Conservation (phyloP, 2,797 vertebrate species). For the Graptemys geographica region DNA sequence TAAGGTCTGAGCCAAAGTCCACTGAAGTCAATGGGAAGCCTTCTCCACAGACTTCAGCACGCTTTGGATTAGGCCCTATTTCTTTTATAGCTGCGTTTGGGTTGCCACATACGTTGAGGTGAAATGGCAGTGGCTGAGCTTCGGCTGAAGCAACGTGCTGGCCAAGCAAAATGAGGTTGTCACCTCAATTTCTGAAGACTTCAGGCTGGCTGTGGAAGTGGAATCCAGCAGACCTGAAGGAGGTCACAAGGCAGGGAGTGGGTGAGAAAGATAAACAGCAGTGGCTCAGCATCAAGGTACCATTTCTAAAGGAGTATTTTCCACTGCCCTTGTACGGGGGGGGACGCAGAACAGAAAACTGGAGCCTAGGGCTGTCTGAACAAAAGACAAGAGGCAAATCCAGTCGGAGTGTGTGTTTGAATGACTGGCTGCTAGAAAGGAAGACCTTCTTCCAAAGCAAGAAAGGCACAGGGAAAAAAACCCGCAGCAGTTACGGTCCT, state of each 20-base stretch:
- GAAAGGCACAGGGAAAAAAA: constrained; percentile 2
- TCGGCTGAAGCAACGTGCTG: not conserved
- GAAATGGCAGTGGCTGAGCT: not conserved
- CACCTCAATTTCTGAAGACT: not conserved
- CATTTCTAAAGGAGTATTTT: not conserved
- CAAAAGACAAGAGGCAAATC: not conserved
- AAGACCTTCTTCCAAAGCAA: not conserved
- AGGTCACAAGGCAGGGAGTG: not conserved
- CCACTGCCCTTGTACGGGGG: not conserved
- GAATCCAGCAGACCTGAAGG: not conserved
- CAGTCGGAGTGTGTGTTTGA: not conserved
- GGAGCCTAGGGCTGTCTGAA: not conserved
- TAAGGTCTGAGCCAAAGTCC: not conserved
- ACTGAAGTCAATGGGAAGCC: not conserved
- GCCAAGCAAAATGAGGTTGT: not conserved
- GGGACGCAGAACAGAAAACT: not conserved
- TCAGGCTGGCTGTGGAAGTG: not conserved
- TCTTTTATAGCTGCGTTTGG: not conserved
- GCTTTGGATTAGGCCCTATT: not conserved
- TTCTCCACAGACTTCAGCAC: fast-evolving
- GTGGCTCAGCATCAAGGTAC: not conserved
- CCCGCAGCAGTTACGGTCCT: not conserved
- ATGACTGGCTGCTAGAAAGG: not conserved
- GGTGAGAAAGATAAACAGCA: not conserved
- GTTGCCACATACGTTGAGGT: not conserved